Evolutionary conservation across 2,797 vertebrate genomes (phyloP).

Genomic region (Valencia hispanica): DNA sequence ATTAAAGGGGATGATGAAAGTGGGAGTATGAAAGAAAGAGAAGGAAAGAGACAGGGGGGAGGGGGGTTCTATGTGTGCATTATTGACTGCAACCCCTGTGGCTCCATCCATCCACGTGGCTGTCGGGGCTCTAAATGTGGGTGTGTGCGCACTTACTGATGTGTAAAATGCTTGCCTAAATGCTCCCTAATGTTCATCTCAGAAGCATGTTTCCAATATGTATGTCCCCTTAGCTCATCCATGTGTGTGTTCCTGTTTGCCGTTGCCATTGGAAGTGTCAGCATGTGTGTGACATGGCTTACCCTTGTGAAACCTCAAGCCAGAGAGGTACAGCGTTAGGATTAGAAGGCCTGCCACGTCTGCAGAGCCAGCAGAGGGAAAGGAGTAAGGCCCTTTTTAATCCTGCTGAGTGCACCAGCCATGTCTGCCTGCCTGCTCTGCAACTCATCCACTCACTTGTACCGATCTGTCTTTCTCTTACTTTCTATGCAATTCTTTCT

Average conservation of each 20-base stretch:
- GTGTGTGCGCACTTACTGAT: conserved; percentile 17
- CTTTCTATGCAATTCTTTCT: conserved; percentile 28
- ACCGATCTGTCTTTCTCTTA: conserved; percentile 13
- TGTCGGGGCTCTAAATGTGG: conserved; percentile 38
- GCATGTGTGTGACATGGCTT: conserved; percentile 61
- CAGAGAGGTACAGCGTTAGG: conserved; percentile 63
- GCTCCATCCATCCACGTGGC: conserved; percentile 63
- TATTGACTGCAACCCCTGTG: conserved; percentile 71
- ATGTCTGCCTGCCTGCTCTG: conserved; percentile 55
- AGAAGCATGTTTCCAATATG: conserved; percentile 7
- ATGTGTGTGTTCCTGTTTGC: conserved; percentile 21
- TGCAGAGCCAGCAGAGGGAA: conserved; percentile 66
- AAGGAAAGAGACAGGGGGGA: conserved; percentile 27
- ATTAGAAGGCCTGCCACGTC: conserved; percentile 75
- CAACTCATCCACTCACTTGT: conserved; percentile 65
- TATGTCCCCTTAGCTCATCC: conserved; percentile 9
- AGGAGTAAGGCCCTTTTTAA: conserved; percentile 68
- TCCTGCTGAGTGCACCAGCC: conserved; percentile 74
- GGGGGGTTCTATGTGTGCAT: conserved; percentile 53
- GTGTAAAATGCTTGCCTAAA: conserved; percentile 29
- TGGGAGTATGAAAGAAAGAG: conserved; percentile 53
- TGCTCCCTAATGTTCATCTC: conserved; percentile 10
- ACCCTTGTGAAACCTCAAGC: conserved; percentile 63
- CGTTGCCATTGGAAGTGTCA: conserved; percentile 50
- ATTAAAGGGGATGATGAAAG: conserved; percentile 65